These are phyloP conservation scores for Scaeva pyrastri DNA, from an alignment of 2,888 invertebrate species.

Conservation along the genomic window DNA sequence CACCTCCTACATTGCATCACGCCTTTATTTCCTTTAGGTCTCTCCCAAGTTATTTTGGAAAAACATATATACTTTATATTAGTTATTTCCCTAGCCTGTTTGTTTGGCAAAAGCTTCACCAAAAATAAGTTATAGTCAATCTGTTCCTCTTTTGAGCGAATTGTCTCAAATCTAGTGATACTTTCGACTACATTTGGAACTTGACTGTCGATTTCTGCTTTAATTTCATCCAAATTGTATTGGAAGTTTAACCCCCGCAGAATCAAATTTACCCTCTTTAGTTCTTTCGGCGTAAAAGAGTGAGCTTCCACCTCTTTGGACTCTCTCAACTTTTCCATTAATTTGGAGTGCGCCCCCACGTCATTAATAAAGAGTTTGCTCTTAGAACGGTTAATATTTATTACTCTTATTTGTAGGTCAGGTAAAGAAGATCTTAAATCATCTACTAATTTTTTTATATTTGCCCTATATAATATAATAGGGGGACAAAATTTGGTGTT, in stretches of 20 bases:
- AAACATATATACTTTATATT: background rate
- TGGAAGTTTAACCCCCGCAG: background rate
- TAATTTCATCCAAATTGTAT: background rate
- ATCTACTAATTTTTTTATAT: slow-evolving; percentile 7
- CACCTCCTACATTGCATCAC: background rate
- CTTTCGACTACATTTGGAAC: background rate
- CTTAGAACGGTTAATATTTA: background rate
- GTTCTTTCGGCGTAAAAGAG: background rate
- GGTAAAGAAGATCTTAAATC: background rate
- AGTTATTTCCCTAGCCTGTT: background rate
- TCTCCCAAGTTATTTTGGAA: slow-evolving; percentile 1
- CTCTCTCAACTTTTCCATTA: background rate
- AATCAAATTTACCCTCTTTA: slow-evolving; percentile 8
- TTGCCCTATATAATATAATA: background rate
- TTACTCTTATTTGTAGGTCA: background rate
- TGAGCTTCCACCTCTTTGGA: background rate
- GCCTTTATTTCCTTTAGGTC: background rate
- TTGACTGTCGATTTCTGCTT: background rate
- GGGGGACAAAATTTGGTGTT: background rate
- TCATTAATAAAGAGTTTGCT: background rate
- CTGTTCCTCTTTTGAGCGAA: background rate
- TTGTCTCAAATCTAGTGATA: background rate
- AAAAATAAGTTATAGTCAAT: background rate
- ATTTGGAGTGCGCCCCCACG: slow-evolving; percentile 1
- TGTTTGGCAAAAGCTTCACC: background rate